Percentiles rank a stretch among this genome's conserved stretches.
phyloP scores from a whole-genome alignment of 1,140 invertebrate species.

The Drosophila bocqueti region DNA sequence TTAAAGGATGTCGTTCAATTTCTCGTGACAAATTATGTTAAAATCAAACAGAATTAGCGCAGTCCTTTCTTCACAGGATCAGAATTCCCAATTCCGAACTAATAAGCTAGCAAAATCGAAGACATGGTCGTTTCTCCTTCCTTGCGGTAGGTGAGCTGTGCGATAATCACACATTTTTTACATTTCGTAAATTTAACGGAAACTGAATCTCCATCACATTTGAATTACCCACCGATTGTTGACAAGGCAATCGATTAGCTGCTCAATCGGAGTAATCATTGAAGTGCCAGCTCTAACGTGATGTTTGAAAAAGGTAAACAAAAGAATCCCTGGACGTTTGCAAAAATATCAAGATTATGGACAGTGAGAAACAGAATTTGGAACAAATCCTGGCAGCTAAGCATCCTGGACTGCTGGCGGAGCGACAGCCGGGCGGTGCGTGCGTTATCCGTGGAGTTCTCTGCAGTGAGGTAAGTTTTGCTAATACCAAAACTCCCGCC shows the following conservation, averaged over 20 bases:
- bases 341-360: constrained; percentile 5
- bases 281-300: background rate
- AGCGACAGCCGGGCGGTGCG: constrained; percentile 13
- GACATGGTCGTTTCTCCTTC: background rate
- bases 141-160: background rate
- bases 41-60: too few relatives aligned
- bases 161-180: too few relatives aligned
- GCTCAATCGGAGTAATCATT: background rate
- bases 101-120: too few relatives aligned
- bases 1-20: too few relatives aligned
- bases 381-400: constrained; percentile 16
- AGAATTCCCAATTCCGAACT: too few relatives aligned
- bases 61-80: too few relatives aligned
- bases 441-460: constrained; percentile 51
- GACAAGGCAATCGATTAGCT: background rate
- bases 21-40: too few relatives aligned
- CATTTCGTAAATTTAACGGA: background rate
- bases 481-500: background rate
- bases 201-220: background rate
- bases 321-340: background rate
- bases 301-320: constrained; percentile 18
- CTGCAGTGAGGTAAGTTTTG: constrained; percentile 1
- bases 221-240: constrained; percentile 9
- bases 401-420: constrained; percentile 39
- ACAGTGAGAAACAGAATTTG: background rate